These are phyloP conservation scores for Balaenoptera acutorostrata DNA, from an alignment of 2,113 vertebrate genomes.

Conservation along the genomic window DNA sequence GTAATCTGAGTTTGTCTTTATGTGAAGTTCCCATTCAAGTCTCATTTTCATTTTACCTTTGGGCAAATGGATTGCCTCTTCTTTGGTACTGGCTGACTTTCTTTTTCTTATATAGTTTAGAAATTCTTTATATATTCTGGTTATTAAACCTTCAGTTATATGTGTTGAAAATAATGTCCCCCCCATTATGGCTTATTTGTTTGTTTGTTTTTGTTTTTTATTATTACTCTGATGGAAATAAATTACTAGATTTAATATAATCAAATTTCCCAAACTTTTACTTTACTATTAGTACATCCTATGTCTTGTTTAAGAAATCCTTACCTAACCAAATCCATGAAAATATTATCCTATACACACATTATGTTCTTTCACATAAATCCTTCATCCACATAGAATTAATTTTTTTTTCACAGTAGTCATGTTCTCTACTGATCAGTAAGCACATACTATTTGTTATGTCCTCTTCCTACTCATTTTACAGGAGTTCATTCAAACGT, in stretches of 20 bases:
- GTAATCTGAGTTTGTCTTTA: not conserved
- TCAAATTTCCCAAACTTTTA: not conserved
- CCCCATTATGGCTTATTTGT: not conserved
- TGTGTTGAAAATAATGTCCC: not conserved
- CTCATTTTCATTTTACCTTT: not conserved
- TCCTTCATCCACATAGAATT: not conserved
- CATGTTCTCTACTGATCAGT: not conserved
- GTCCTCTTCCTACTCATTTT: not conserved
- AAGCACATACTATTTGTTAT: not conserved
- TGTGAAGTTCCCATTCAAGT: not conserved
- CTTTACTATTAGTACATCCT: not conserved
- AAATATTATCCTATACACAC: not conserved
- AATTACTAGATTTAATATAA: not conserved
- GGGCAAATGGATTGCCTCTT: not conserved
- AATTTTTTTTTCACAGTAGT: not conserved
- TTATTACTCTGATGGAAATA: not conserved
- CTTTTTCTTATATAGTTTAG: not conserved
- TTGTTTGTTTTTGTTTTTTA: not conserved
- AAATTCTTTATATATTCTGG: not conserved
- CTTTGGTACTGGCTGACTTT: not conserved
- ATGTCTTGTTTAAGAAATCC: not conserved
- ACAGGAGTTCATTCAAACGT: not conserved
- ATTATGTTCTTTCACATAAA: not conserved
- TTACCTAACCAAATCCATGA: not conserved
- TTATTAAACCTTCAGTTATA: not conserved